Evolutionary conservation across 2,113 vertebrate species (phyloP), one percentile per base, ranked within the genome.

Genomic region (Tamias sibiricus): DNA sequence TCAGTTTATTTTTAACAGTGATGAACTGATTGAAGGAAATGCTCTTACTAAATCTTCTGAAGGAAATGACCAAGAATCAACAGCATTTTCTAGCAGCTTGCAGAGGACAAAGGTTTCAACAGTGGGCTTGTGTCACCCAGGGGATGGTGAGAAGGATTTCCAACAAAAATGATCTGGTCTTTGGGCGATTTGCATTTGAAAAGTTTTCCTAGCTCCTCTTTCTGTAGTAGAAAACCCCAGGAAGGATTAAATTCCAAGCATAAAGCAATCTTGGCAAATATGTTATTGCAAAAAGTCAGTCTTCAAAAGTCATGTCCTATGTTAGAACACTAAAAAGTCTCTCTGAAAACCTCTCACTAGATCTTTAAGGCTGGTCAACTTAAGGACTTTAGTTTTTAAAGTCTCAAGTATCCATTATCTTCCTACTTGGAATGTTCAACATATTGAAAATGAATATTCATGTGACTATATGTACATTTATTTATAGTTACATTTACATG

Each of bases 251-350:
- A 92, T 88, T 91, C 42, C 68, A 96, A 91, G 44, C 17, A 80
- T 80, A 81, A 85, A 93, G 68, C 88, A 64, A 93, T 81, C 88
- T 92, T 96, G 87, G 86, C 77, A 86, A 96, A 59, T 49, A 62
- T 14, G 13, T 72, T 80, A n/a, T 22, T 14, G 32, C 28, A 47
- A 74, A 95, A 88, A 68, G 47, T 54, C 81, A 57, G 19, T 74
- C 62, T 86, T 91, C 54, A 85, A 80, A 92, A 62, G 49, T 86
- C 62, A 47, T 52, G 22, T 24, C 84, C 71, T 92, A 16, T 76
- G 37, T 64, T 42, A 95, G 77, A 92, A 79, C 17, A 59, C 26
- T 66, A 40, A 8, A 52, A 80, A 52, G 35, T 66, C 26, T 52
- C 47, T 44, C 22, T 69, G 57, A 94, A 95, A 90, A 26, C 13